Evolutionary conservation across 2,888 invertebrate genomes (phyloP), one percentile per base, ranked within the genome.

Genomic region (Quadriops clusia): DNA sequence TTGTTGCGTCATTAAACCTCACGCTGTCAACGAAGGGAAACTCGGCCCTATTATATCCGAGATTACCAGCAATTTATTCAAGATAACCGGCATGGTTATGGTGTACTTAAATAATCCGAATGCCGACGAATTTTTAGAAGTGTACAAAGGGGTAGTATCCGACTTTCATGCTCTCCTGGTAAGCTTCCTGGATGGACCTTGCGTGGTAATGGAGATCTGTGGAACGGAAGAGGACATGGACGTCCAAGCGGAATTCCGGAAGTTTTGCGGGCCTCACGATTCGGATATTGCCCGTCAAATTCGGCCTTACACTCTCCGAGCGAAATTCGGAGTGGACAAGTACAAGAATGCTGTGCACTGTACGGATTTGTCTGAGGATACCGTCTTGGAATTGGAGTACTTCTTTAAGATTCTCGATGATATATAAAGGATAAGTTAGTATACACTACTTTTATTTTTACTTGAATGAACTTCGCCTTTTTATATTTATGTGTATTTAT

Each of bases 291-390:
- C 87, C 0, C 72, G 79, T 44, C 73, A 87, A 41, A 63, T 94
- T 30, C 70, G 90, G 9, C 90, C 93, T 0, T 65, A 80, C 41
- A 84, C 89, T 1, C 56, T 94, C 22, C 67, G 94, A 46, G 90
- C 91, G 2, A 73, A 74, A 49, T 85, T 81, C 60, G 94, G 94
- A 0, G 70, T 68, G 22, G 77, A 75, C 22, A 86, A 82, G 62
- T 73, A 86, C 12, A 72, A 77, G 51, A 94, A 94, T 62, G 91
- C 85, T 3, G 67, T 94, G 5, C 94, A 94, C 57, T 93, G 93
- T 54, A 93, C 94, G 12, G 94, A 94, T 65, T 65, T 94, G 33
- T 72, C 80, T 0, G 90, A 91, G 54, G 93, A 94, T 62, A 82
- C 83, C 1, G 52, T 73, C 14, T 59, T 89, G 31, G 94, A 94